Evolutionary conservation across 2,113 vertebrate genomes (phyloP), one percentile per base, ranked within the genome.

Genomic region (Cinclus cinclus): DNA sequence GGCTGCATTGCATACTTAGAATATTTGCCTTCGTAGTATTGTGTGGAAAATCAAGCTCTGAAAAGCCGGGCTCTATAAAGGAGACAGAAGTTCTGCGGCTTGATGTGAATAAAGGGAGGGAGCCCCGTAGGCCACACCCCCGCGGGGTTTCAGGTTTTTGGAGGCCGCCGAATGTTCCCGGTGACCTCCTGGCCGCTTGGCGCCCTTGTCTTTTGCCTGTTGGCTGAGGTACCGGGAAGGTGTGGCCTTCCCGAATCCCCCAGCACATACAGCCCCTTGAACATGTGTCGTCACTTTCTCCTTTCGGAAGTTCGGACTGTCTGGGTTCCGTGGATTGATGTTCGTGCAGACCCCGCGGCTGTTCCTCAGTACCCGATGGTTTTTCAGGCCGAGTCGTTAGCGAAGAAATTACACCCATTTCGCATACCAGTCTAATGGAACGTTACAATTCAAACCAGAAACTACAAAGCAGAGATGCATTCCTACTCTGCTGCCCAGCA

Each of bases 111-210:
- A 4, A 50, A 58, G 35, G 31, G 35, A n/a, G 7, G 21, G 20
- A 35, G 16, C 4, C 7, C 42, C 3, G 20, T 23, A 28, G 8
- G 23, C 50, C 35, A 0, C 41, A 23, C 1, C 5, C 7, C 11
- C 4, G 6, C 6, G 8, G 20, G 7, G 4, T 13, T 10, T 28
- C 20, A 3, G 5, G 42, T 3, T 7, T n/a, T 41, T 18, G 15
- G 42, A 10, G 10, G 6, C 7, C 1, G 10, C 30, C 9, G 42
- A 1, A 3, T 1, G 4, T 10, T 22, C 11, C 0, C 3, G 1
- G 15, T 8, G 13, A 41, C 0, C 42, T n/a, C 30, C 27, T 1
- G 8, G 42, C 30, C 2, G 6, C 42, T 25, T 7, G 30, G 1
- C 35, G 4, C 30, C 15, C 10, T 65, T 10, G 9, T 41, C 10